A percentile compares a stretch with the other conserved stretches of the same genome.
These are phyloP conservation scores for Anableps anableps DNA, from an alignment of 2,797 vertebrate species.

Conservation along the genomic window DNA sequence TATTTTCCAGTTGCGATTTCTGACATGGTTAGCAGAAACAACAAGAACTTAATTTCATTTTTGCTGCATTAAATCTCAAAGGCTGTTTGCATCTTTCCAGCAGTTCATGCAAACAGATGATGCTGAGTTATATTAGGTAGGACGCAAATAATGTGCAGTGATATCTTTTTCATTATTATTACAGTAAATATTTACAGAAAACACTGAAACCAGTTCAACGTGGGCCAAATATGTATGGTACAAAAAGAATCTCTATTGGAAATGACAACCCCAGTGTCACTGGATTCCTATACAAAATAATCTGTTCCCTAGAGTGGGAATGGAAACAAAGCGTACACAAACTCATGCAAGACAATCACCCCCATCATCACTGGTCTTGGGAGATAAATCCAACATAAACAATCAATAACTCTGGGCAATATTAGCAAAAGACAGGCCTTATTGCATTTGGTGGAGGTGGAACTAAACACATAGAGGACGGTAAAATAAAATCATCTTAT, in stretches of 20 bases:
- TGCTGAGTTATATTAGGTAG: not conserved
- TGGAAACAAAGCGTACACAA: not conserved
- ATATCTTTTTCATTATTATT: not conserved
- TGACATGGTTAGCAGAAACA: not conserved
- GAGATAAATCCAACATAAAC: slow-evolving; percentile 41
- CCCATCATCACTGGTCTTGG: slow-evolving; percentile 28
- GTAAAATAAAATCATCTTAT: not conserved
- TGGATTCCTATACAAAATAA: not conserved
- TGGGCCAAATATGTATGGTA: not conserved
- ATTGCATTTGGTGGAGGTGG: slow-evolving; percentile 17
- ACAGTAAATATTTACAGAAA: not conserved
- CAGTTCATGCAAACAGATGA: not conserved
- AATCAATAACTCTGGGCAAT: slow-evolving; percentile 45
- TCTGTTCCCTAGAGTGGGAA: not conserved
- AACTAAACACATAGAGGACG: slow-evolving; percentile 8
- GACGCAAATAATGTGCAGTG: not conserved
- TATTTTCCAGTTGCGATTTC: not conserved
- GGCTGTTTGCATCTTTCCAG: not conserved
- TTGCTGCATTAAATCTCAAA: not conserved
- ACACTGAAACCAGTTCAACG: not conserved
- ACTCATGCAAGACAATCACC: not conserved
- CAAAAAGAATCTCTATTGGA: not conserved
- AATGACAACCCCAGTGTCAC: not conserved
- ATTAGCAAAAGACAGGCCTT: slow-evolving; percentile 35
- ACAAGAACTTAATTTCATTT: not conserved